Evolutionary conservation across 2,888 invertebrate genomes (phyloP).

Genomic region (Eilema sororculum): DNA sequence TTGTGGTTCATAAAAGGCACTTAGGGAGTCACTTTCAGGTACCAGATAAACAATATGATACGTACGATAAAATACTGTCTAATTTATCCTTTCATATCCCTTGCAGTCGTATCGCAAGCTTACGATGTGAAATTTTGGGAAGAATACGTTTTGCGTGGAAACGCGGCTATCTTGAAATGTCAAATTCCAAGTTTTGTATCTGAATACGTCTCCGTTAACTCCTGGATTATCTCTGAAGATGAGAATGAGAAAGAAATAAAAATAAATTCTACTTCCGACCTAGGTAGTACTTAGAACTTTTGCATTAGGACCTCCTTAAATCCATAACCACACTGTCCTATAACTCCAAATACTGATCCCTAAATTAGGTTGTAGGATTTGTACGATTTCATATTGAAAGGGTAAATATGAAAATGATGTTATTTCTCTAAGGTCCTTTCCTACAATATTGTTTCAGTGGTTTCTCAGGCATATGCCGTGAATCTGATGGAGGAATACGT

Average conservation of each 20-base stretch:
- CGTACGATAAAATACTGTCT: not conserved
- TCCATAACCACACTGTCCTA: conserved; percentile 24
- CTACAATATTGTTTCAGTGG: conserved; percentile 90
- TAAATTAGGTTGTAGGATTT: not conserved
- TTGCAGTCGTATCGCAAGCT: conserved; percentile 95
- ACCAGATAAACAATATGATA: not conserved
- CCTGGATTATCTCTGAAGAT: conserved; percentile 94
- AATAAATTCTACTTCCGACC: conserved; percentile 67
- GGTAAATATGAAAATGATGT: not conserved
- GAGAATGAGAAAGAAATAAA: conserved; percentile 79
- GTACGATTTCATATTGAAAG: not conserved
- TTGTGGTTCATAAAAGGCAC: not conserved
- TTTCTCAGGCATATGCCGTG: conserved; percentile 95
- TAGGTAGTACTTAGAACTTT: conserved; percentile 66
- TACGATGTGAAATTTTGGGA: conserved; percentile 97
- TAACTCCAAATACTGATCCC: not conserved
- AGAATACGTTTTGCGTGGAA: conserved; percentile 96
- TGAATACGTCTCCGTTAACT: conserved; percentile 94
- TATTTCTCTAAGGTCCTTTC: conserved; percentile 17
- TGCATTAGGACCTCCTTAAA: conserved; percentile 16
- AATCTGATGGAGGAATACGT: conserved; percentile 98
- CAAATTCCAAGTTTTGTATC: conserved; percentile 97
- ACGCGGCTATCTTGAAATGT: conserved; percentile 96
- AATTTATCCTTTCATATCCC: conserved; percentile 33
- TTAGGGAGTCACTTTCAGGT: not conserved